Evolutionary conservation across 2,113 vertebrate species (phyloP).

Genomic region (Albula goreensis): DNA sequence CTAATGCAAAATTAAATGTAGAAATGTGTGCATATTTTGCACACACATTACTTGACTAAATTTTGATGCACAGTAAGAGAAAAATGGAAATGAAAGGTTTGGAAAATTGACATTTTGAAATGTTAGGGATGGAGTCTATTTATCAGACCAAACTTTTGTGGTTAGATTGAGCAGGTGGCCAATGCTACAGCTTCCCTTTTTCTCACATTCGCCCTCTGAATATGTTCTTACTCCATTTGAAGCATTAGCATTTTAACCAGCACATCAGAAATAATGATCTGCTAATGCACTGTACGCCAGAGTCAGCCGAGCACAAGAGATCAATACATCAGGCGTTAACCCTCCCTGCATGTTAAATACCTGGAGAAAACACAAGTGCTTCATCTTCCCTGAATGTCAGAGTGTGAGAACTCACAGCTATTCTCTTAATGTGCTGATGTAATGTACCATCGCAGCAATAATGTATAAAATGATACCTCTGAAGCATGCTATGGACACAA

Average conservation of each 20-base stretch:
- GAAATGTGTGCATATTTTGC: no score
- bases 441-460: neutral
- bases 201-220: neutral
- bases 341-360: conserved; percentile 15
- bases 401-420: neutral
- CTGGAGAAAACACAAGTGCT: neutral
- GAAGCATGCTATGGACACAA: no score
- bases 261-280: conserved; percentile 49
- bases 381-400: neutral
- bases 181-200: neutral
- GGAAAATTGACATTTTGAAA: no score
- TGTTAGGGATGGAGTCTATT: no score
- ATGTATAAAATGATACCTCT: no score
- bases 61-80: no score
- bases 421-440: neutral
- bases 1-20: neutral
- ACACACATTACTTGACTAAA: no score
- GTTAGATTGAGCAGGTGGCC: neutral
- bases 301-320: conserved; percentile 33
- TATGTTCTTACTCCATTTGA: neutral
- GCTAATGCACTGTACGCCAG: conserved; percentile 31
- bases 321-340: conserved; percentile 19
- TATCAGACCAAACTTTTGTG: neutral
- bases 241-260: conserved; percentile 42
- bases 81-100: no score